Conservation (phyloP, 92 coral and sea anemone species). For the Epizoanthus rinbou region DNA sequence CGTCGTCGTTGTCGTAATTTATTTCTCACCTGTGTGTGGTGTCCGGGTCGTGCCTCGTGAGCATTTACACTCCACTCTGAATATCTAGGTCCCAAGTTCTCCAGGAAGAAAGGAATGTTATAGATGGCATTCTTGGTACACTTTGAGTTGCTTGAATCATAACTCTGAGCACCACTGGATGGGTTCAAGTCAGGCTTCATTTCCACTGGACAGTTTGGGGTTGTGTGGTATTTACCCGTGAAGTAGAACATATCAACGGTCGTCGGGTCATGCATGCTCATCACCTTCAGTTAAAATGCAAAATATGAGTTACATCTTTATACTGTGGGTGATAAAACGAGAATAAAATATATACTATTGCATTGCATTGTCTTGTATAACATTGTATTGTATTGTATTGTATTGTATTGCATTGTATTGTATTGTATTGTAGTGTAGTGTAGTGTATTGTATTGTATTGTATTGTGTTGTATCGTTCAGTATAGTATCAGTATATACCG, state of each 20-base stretch:
- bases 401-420: no score
- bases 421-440: no score
- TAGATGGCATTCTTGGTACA: slow-evolving; percentile 76
- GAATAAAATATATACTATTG: no score
- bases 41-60: slow-evolving; percentile 96
- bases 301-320: neutral
- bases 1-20: neutral
- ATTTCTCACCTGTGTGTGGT: slow-evolving; percentile 85
- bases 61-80: slow-evolving; percentile 91
- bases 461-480: no score
- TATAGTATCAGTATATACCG: no score
- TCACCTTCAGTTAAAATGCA: slow-evolving; percentile 57
- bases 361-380: no score
- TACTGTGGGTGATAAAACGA: neutral
- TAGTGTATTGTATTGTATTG: no score
- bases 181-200: slow-evolving; percentile 84
- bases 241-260: slow-evolving; percentile 78
- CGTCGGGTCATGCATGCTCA: slow-evolving; percentile 86
- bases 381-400: no score
- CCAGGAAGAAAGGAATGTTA: slow-evolving; percentile 81
- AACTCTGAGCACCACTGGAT: slow-evolving; percentile 86
- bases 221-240: slow-evolving; percentile 83
- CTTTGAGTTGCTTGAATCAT: slow-evolving; percentile 52
- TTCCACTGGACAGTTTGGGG: slow-evolving; percentile 89
- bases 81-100: slow-evolving; percentile 85